Evolutionary conservation across 2,113 vertebrate genomes (phyloP).

Genomic region (Rattus norvegicus): DNA sequence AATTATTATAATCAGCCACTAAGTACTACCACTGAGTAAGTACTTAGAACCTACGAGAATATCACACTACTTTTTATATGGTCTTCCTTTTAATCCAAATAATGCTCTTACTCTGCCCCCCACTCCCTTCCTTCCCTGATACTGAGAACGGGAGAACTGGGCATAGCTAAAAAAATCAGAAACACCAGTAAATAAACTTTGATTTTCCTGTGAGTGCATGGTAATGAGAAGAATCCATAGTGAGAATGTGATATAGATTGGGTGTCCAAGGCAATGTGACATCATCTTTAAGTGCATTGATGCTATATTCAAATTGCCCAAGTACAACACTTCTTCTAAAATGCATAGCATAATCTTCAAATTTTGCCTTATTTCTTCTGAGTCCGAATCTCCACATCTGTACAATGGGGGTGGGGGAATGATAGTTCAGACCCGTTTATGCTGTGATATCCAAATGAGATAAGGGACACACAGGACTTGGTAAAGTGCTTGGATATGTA

Average conservation of each 20-base stretch:
- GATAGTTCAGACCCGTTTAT: neutral
- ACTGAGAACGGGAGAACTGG: neutral
- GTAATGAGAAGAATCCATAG: neutral
- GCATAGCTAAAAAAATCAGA: neutral
- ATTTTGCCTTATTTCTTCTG: neutral
- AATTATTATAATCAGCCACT: slow-evolving; percentile 79
- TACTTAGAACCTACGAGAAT: slow-evolving; percentile 62
- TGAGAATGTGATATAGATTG: neutral
- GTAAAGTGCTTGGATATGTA: neutral
- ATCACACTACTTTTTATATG: slow-evolving; percentile 41
- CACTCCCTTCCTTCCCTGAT: neutral
- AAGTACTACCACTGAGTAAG: slow-evolving; percentile 72
- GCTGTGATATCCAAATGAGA: neutral
- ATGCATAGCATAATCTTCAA: neutral
- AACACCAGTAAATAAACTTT: neutral
- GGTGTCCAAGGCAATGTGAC: neutral
- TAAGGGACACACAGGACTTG: neutral
- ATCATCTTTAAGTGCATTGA: neutral
- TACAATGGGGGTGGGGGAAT: neutral
- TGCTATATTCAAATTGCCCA: neutral
- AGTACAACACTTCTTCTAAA: neutral
- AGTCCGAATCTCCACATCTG: neutral
- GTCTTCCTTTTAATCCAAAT: slow-evolving; percentile 28
- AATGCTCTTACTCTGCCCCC: neutral
- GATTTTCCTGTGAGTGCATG: neutral